phyloP scores from a whole-genome alignment of 2,797 vertebrate genomes.

The Xiphophorus birchmanni region DNA sequence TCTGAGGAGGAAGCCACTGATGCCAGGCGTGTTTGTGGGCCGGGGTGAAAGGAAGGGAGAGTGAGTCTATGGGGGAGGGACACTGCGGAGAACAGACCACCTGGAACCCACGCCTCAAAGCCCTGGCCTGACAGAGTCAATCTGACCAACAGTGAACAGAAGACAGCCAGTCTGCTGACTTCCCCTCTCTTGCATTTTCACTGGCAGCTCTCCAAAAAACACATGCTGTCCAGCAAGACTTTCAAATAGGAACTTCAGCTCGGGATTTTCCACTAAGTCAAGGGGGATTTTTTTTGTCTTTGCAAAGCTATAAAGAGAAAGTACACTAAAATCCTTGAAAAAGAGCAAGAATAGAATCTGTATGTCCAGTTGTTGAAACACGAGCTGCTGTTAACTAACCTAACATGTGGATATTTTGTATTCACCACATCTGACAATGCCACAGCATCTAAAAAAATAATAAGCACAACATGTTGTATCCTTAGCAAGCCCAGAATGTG shows the following conservation, averaged over 20 bases:
- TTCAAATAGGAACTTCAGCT: constrained; percentile 68
- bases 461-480: not conserved
- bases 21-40: constrained; percentile 65
- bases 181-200: constrained; percentile 72
- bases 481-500: not conserved
- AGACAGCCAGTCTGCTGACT: constrained; percentile 79
- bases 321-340: constrained; percentile 61
- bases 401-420: not conserved
- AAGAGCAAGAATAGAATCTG: constrained; percentile 8
- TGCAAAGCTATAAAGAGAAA: constrained; percentile 37
- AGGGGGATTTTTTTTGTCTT: constrained; percentile 43
- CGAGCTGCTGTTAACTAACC: constrained; percentile 13
- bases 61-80: not conserved
- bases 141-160: constrained; percentile 73
- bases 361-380: not conserved
- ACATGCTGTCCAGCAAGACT: constrained; percentile 65
- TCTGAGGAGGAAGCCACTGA: constrained; percentile 52
- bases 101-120: constrained; percentile 74
- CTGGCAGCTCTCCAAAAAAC: constrained; percentile 78
- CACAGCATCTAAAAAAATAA: not conserved
- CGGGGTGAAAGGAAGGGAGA: constrained; percentile 9
- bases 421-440: not conserved
- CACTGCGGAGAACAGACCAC: constrained; percentile 64
- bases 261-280: constrained; percentile 78
- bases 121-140: constrained; percentile 71